Evolutionary conservation across 2,797 vertebrate species (phyloP).

Genomic region (Danio tinwini): DNA sequence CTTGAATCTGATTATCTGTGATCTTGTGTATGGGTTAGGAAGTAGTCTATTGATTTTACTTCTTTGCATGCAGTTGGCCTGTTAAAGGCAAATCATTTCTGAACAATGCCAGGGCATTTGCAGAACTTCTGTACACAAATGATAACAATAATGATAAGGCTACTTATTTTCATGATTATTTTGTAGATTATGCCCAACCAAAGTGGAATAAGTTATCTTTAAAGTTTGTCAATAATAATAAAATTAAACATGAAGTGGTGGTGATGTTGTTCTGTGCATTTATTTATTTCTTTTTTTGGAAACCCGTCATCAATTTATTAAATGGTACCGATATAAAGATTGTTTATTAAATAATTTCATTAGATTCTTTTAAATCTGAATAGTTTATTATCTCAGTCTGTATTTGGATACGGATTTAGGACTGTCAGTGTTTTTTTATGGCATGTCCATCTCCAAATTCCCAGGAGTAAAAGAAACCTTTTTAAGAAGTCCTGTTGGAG

Average conservation of each 20-base stretch:
- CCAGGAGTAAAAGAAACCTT: not conserved
- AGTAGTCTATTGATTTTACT: constrained; percentile 18
- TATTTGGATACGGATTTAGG: not conserved
- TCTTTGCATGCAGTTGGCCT: not conserved
- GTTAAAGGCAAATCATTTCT: not conserved
- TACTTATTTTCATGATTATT: too few relatives aligned
- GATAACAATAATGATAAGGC: too few relatives aligned
- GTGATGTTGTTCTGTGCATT: not conserved
- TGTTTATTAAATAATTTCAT: too few relatives aligned
- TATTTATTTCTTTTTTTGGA: too few relatives aligned
- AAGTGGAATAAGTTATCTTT: not conserved
- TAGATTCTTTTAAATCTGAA: not conserved
- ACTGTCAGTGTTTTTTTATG: not conserved
- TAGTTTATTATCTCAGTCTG: not conserved
- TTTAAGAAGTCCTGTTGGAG: not conserved
- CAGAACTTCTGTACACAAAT: too few relatives aligned
- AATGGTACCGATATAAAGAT: too few relatives aligned
- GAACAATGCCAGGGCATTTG: not conserved
- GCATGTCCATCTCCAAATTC: not conserved
- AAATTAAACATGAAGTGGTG: not conserved
- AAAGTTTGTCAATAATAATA: not conserved
- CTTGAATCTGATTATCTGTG: not conserved
- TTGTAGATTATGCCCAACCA: not conserved
- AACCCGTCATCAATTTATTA: too few relatives aligned
- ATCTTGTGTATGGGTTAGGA: constrained; percentile 15